phyloP scores from a whole-genome alignment of 2,797 vertebrate species.

The Crypturellus tataupa region DNA sequence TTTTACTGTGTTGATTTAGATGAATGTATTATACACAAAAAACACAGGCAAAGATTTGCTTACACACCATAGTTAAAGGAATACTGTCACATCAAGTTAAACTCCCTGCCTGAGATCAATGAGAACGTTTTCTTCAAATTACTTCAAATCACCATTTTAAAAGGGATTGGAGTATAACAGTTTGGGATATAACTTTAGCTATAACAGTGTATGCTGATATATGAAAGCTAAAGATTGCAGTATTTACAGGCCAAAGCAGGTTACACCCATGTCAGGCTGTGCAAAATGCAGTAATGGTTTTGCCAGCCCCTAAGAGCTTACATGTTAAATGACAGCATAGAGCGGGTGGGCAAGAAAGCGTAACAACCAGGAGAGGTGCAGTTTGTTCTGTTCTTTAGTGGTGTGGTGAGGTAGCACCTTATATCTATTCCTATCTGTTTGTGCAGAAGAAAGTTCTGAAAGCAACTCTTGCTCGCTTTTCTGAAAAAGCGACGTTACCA shows the following conservation, averaged over 20 bases:
- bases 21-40: slow-evolving; percentile 19
- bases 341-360: not conserved
- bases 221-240: not conserved
- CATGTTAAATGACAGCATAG: not conserved
- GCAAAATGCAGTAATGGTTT: not conserved
- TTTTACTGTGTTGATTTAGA: slow-evolving; percentile 64
- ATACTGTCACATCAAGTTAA: not conserved
- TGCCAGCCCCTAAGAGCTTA: not conserved
- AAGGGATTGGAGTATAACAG: not conserved
- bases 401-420: not conserved
- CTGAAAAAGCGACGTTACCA: not conserved
- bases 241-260: not conserved
- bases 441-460: not conserved
- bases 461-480: not conserved
- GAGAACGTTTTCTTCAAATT: slow-evolving; percentile 19
- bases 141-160: not conserved
- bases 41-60: slow-evolving; percentile 2
- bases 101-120: not conserved
- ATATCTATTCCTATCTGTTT: not conserved
- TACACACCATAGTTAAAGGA: slow-evolving; percentile 20
- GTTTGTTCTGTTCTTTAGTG: not conserved
- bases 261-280: not conserved
- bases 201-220: not conserved
- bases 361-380: not conserved
- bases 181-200: not conserved